Evolutionary conservation across 2,888 invertebrate genomes (phyloP), one percentile per base, ranked within the genome.

Genomic region (Cryptophagus acutangulus): DNA sequence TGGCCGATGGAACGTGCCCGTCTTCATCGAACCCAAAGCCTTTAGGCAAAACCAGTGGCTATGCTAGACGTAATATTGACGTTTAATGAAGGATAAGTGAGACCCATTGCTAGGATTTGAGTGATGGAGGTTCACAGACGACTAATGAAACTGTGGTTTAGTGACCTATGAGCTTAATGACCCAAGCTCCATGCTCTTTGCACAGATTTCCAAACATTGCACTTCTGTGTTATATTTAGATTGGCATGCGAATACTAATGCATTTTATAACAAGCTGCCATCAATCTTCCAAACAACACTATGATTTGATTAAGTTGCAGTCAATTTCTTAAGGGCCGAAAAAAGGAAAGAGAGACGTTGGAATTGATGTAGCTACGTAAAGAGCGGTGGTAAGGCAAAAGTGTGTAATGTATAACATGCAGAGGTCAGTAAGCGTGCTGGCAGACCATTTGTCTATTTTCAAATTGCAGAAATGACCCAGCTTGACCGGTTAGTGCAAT

Each of bases 131-230:
- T 52, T 43, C 41, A 46, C 45, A 45, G 42, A 38, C 39, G 45
- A 44, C 46, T 52, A 51, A 55, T 50, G 49, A 53, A 52, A 46
- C 50, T 41, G 49, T 40, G 49, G 52, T 46, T 37, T 20, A 41
- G 43, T 49, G 53, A 52, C 48, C 51, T 45, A 35, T 46, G 40
- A 30, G 43, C 41, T 37, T 55, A 52, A 55, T 54, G 51, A 50
- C 51, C 20, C 29, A 31, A 38, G 29, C 36, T 29, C 4, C 49
- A 43, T 31, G 24, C 33, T 25, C 29, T 40, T 34, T 34, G 12
- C 33, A 13, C 25, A 12, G 16, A 31, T 15, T 8, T 15, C n/a
- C 17, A n/a, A 4, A 5, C 9, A 17, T 13, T 33, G n/a, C 17
- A 17, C n/a, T n/a, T n/a, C n/a, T n/a, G n/a, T n/a, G n/a, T n/a